These are phyloP conservation scores for Nannoperca obscura DNA, from an alignment of 2,797 vertebrate species.

Conservation along the genomic window DNA sequence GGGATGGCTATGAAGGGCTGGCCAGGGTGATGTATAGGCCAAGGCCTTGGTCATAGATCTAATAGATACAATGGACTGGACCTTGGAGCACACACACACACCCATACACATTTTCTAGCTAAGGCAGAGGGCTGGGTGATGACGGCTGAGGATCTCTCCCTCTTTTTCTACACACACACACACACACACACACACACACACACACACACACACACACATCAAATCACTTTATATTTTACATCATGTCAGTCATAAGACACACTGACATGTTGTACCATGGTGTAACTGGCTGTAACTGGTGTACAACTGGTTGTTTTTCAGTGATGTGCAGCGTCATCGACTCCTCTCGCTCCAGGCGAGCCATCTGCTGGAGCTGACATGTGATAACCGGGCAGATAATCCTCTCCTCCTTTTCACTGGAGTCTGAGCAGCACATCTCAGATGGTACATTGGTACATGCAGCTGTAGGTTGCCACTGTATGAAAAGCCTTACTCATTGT, in stretches of 20 bases:
- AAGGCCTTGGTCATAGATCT: conserved; percentile 71
- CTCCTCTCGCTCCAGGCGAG: conserved; percentile 61
- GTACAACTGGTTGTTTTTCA: conserved; percentile 50
- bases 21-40: conserved; percentile 74
- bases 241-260: conserved; percentile 22
- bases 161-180: conserved; percentile 27
- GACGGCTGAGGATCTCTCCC: conserved; percentile 49
- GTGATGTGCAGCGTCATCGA: conserved; percentile 45
- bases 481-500: background rate
- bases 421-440: conserved; percentile 38
- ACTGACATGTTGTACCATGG: conserved; percentile 19
- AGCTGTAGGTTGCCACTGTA: conserved; percentile 26
- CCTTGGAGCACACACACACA: conserved; percentile 49
- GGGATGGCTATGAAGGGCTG: conserved; percentile 62
- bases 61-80: conserved; percentile 65
- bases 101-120: conserved; percentile 46
- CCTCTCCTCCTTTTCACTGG: conserved; percentile 44
- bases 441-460: conserved; percentile 12
- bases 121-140: conserved; percentile 34
- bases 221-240: conserved; percentile 13
- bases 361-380: conserved; percentile 72
- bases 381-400: conserved; percentile 67
- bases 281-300: conserved; percentile 58
- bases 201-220: conserved; percentile 33
- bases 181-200: conserved; percentile 35